Conservation (phyloP, 2,113 vertebrate species). For the Brachyistius frenatus region DNA sequence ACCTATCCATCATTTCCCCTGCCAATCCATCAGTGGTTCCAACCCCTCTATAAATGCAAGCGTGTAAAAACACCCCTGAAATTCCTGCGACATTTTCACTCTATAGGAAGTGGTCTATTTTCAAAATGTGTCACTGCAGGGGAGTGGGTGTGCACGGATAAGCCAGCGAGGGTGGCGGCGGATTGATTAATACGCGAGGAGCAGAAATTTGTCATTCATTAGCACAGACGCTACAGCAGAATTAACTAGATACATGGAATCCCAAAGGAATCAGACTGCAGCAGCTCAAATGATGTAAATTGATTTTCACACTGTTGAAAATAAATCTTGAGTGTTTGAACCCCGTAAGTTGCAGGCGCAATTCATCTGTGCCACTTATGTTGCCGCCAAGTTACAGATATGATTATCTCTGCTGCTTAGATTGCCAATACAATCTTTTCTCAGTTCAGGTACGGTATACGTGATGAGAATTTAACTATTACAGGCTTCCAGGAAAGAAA, state of each 20-base stretch:
- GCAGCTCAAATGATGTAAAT: conserved; percentile 30
- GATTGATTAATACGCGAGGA: conserved; percentile 45
- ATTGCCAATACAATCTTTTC: conserved; percentile 21
- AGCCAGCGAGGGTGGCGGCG: not conserved
- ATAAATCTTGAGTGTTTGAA: conserved; percentile 43
- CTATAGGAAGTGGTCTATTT: not conserved
- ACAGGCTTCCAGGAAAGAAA: not conserved
- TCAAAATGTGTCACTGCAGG: not conserved
- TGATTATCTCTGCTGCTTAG: conserved; percentile 18
- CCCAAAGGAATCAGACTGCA: conserved; percentile 41
- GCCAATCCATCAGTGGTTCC: not conserved
- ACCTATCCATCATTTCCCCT: conserved; percentile 15
- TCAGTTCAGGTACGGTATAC: not conserved
- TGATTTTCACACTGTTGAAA: conserved; percentile 38
- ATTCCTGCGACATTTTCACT: conserved; percentile 5
- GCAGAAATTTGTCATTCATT: conserved; percentile 57
- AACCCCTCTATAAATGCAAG: not conserved
- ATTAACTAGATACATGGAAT: conserved; percentile 40
- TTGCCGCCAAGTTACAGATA: not conserved
- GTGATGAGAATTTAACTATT: not conserved
- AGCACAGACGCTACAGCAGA: conserved; percentile 21
- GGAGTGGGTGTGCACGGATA: not conserved
- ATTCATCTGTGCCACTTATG: conserved; percentile 20
- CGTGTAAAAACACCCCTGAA: conserved; percentile 10
- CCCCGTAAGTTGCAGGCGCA: not conserved